Evolutionary conservation across 2,113 vertebrate genomes (phyloP), one percentile per base, ranked within the genome.

Genomic region (Aptenodytes patagonicus): DNA sequence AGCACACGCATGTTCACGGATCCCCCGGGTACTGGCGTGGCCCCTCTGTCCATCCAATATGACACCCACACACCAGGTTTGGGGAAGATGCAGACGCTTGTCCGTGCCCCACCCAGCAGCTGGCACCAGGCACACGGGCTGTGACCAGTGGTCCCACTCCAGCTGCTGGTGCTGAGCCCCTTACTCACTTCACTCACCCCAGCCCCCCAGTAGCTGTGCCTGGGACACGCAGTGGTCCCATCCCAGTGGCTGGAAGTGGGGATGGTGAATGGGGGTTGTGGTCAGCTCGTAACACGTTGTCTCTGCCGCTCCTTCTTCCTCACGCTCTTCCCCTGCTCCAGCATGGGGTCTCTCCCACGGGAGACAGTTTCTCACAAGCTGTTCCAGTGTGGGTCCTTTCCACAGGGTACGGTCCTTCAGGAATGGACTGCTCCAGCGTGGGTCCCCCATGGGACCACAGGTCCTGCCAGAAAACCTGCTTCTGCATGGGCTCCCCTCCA

Each of bases 1-100:
- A 58, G 55, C 6, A 9, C 3, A 1, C 1, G 9, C 5, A 6
- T 6, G 1, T 76, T 68, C 1, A 1, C 15, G 4, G 15, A 15
- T 58, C 24, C 26, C 36, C 26, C 38, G 18, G 46, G 38, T 38
- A 52, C 17, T 1, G 4, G 8, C 49, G 4, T 14, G 17, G 24
- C 49, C 34, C 14, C 22, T 28, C 51, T 75, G n/a, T 55, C 60
- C 22, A 9, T 38, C 49, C 1, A 1, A 46, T 46, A 14, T 3
- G 18, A 51, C 36, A 60, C n/a, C 5, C 12, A 38, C 4, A 4
- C 40, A 4, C 12, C 22, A 28, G 28, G 22, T 57, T 17, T 55
- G 60, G 29, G 49, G 40, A 65, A 65, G 51, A 47, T 75, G 28
- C 34, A 34, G 60, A 38, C 9, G 20, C 7, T 65, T 65, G 13